Percentiles rank a stretch among this genome's conserved stretches.
Conservation (phyloP, 2,113 vertebrate genomes). For the Pluvialis apricaria region DNA sequence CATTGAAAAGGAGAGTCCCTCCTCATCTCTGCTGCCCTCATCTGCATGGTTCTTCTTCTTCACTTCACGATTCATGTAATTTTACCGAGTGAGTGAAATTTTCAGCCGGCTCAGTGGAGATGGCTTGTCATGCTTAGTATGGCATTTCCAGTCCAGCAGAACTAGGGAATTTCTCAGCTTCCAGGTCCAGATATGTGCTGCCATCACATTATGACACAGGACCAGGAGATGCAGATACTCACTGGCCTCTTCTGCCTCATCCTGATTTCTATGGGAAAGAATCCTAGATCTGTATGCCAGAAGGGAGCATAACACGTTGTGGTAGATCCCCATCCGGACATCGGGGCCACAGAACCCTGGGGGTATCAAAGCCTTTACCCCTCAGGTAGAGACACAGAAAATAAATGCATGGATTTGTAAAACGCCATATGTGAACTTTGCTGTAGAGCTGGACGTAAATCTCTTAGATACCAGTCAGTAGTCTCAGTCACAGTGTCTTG, state of each 20-base stretch:
- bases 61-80: background rate
- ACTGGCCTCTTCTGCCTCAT: background rate
- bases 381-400: background rate
- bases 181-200: background rate
- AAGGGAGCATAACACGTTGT: rapidly evolving
- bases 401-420: background rate
- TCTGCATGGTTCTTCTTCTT: background rate
- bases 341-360: background rate
- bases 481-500: background rate
- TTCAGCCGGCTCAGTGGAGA: background rate
- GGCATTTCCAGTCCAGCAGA: background rate
- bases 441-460: background rate
- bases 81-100: background rate
- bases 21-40: background rate
- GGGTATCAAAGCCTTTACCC: background rate
- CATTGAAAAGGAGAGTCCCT: background rate
- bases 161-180: background rate
- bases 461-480: background rate
- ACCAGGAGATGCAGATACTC: background rate
- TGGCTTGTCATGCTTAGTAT: background rate
- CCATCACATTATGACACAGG: background rate
- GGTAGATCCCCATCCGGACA: background rate
- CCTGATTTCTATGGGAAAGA: background rate
- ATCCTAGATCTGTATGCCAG: background rate
- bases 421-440: background rate